Base-by-base conservation (phyloP, 2,113 vertebrate genomes). In the Caranx ignobilis region DNA sequence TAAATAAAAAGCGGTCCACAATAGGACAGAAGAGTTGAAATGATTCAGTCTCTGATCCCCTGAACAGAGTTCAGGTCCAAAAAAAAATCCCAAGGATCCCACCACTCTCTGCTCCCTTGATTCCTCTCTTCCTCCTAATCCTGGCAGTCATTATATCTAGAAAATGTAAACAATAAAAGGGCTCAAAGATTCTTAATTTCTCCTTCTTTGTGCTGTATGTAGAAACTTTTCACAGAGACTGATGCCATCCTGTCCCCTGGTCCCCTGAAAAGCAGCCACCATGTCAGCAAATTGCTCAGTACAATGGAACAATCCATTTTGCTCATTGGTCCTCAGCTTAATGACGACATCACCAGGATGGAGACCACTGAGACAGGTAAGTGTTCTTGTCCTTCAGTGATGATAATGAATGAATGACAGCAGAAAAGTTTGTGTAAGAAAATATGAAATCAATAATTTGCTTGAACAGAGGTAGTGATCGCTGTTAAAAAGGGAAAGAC, bases 291-390 rank as follows among this genome's bases (percentile, higher is more conserved):
- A 11, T 39, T 95, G 68, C 91, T 96, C 0, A 12, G 7, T 4
- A n/a, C 71, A 0, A 59, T 95, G 87, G 95, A 95, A 72, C 63
- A 94, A 11, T 89, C 90, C 0, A 82, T 95, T 45, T 83, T 68
- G 84, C 77, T 94, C 43, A 93, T 95, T 0, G 94, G 88, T 0
- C 94, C 94, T 31, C 95, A 94, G 78, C 93, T 95, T 35, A 92
- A 71, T 75, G 6, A n/a, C 1, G 75, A 82, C 16, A 18, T 0
- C 9, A 95, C 86, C 56, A 86, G 48, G 65, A 81, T 93, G 16
- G 75, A 85, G 10, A 92, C 88, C 15, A n/a, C 52, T 0, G 63
- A 91, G 75, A 93, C 88, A 37, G 89, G 95, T 95, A 89, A 48
- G 7, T 21, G n/a, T 11, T 52, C 6, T 12, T 54, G 35, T 61